phyloP scores from a whole-genome alignment of 1,140 invertebrate genomes.

The Drosophila sulfurigaster region DNA sequence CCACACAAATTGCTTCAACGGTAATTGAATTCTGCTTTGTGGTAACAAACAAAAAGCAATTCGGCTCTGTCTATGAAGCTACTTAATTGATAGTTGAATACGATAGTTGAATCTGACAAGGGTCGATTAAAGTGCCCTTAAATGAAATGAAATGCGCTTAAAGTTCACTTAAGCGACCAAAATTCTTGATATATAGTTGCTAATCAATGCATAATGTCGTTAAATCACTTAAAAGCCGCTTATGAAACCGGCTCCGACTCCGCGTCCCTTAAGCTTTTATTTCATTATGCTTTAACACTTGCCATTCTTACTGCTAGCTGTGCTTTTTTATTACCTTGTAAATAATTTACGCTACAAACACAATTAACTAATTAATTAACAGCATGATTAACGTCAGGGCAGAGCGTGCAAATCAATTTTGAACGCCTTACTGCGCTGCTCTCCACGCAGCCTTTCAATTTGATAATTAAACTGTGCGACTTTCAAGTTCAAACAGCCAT shows the following conservation, averaged over 20 bases:
- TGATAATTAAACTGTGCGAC: slow-evolving; percentile 68
- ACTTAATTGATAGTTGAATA: slow-evolving; percentile 41
- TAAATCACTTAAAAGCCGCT: slow-evolving; percentile 36
- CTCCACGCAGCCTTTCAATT: slow-evolving; percentile 61
- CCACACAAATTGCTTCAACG: slow-evolving; percentile 30
- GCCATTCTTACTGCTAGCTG: slow-evolving; percentile 12
- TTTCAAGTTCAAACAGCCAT: slow-evolving; percentile 71
- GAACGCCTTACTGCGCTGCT: slow-evolving; percentile 61
- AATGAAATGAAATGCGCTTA: not conserved
- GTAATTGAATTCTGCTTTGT: slow-evolving; percentile 53
- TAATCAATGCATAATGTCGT: not conserved
- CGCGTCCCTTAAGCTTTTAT: slow-evolving; percentile 62
- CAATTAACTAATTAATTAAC: slow-evolving; percentile 76
- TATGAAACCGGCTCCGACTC: slow-evolving; percentile 36
- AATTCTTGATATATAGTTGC: not conserved
- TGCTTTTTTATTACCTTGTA: not conserved
- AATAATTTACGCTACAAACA: slow-evolving; percentile 67
- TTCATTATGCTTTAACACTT: slow-evolving; percentile 69
- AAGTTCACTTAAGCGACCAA: not conserved
- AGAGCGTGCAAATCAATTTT: slow-evolving; percentile 71
- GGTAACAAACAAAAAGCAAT: slow-evolving; percentile 10
- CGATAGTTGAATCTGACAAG: slow-evolving; percentile 18
- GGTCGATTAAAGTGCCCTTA: not conserved
- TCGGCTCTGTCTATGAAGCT: slow-evolving; percentile 14
- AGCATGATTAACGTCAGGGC: slow-evolving; percentile 59